Base-by-base conservation (phyloP, 2,113 vertebrate genomes). In the Scomber japonicus region DNA sequence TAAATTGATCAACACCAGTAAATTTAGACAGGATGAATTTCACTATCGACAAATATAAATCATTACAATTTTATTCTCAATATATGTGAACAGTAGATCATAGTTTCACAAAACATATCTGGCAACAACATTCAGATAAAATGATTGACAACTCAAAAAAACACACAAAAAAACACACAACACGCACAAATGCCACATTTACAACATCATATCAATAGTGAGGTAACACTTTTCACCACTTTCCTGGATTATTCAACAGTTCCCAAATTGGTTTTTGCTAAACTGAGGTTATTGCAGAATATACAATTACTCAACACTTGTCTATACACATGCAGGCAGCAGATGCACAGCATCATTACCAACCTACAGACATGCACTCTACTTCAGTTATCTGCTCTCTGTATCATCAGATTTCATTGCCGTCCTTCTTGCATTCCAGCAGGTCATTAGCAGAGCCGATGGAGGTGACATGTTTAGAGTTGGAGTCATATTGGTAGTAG, bases 401-500 rank as follows among this genome's bases (percentile, higher is more conserved):
- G 0, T 27, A 61, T 30, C 16, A 17, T n/a, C 40, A 27, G 10
- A 8, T 62, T 53, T 85, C 45, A 9, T 81, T 75, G 17, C 55
- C 11, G 0, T 17, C 45, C 10, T 16, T 45, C 3, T 54, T 35
- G 45, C 89, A 93, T 6, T 88, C 90, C 82, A 91, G 73, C 62
- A 87, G 55, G 1, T 80, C 50, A 2, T 87, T 89, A 12, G 73
- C 61, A 2, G 14, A 40, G 46, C 51, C 45, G 35, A 19, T 74
- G 19, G 80, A 80, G 13, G 75, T 50, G 9, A 87, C 66, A 0
- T 3, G 46, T n/a, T 84, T 91, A 15, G 49, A 63, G 40, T 27
- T 16, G 2, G 21, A n/a, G 80, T 94, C 85, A 5, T 73, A 93
- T 46, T 62, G 84, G 78, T 89, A 89, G 53, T 72, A 12, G 0